A percentile compares a stretch with the other conserved stretches of the same genome.
phyloP scores from a whole-genome alignment of 2,888 invertebrate species.

The Philereme transversata region DNA sequence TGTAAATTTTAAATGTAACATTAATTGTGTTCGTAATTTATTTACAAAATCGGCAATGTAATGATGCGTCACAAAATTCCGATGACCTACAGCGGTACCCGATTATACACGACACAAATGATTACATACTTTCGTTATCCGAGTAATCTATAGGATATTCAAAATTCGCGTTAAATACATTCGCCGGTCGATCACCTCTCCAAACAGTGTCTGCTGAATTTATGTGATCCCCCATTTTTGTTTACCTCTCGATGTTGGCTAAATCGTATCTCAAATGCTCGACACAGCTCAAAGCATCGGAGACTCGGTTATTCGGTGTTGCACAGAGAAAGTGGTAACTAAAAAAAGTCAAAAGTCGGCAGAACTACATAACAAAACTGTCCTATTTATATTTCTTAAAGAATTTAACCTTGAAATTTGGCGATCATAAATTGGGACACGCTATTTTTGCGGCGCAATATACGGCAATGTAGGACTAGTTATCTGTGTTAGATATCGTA shows the following conservation, averaged over 20 bases:
- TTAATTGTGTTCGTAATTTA: background rate
- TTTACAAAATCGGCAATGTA: conserved; percentile 4
- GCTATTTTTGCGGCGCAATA: conserved; percentile 36
- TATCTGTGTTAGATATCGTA: conserved; percentile 39
- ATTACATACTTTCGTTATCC: conserved; percentile 2
- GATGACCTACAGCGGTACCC: conserved; percentile 18
- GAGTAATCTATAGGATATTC: conserved; percentile 10
- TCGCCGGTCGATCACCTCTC: conserved; percentile 33
- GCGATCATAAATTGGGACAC: conserved; percentile 29
- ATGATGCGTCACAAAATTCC: conserved; percentile 12
- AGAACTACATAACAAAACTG: background rate
- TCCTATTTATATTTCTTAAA: conserved; percentile 5
- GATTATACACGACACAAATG: conserved; percentile 5
- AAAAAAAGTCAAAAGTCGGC: background rate
- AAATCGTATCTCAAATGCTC: conserved; percentile 36
- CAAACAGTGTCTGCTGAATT: conserved; percentile 33
- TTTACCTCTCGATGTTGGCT: conserved; percentile 40
- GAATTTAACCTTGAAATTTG: conserved; percentile 28
- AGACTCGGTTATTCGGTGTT: conserved; percentile 32
- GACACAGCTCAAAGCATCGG: conserved; percentile 27
- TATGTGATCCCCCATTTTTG: conserved; percentile 32
- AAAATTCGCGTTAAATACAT: conserved; percentile 20
- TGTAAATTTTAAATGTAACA: conserved; percentile 1
- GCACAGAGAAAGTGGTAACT: conserved; percentile 39
- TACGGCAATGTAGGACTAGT: conserved; percentile 28